A percentile compares a stretch with the other conserved stretches of the same genome.
phyloP scores from a whole-genome alignment of 2,113 vertebrate genomes.

The Hystrix brachyura region DNA sequence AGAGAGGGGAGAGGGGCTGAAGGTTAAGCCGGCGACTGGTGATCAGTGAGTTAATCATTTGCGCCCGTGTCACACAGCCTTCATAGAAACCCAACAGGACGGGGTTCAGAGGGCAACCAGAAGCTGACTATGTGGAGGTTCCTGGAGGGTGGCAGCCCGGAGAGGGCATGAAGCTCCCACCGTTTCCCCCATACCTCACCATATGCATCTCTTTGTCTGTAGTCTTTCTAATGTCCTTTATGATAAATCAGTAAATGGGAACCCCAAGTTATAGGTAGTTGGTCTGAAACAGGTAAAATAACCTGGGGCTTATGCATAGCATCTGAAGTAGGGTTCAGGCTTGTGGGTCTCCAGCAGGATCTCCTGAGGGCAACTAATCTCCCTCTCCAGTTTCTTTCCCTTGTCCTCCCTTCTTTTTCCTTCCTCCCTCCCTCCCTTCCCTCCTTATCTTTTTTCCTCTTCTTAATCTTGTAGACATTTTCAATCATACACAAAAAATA shows the following conservation, averaged over 20 bases:
- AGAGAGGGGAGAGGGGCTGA: neutral
- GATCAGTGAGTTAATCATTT: too few species aligned
- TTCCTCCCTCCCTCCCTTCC: neutral
- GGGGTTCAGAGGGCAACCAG: too few species aligned
- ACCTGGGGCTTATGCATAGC: neutral
- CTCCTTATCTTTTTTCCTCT: neutral
- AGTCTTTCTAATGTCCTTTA: neutral
- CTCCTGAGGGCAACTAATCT: neutral
- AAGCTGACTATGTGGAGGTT: neutral
- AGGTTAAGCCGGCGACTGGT: neutral
- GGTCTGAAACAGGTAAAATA: neutral
- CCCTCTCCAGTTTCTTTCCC: too few species aligned
- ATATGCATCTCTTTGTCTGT: neutral
- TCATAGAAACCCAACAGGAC: neutral
- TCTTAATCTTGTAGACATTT: slow-evolving; percentile 40
- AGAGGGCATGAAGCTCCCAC: neutral
- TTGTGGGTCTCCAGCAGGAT: neutral
- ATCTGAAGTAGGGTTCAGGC: too few species aligned
- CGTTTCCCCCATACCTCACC: neutral
- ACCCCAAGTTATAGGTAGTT: too few species aligned
- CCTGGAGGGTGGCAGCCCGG: neutral
- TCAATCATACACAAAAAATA: neutral
- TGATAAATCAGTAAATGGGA: neutral
- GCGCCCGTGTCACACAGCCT: neutral
- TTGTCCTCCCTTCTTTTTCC: neutral